Base-by-base conservation (phyloP, 1,140 invertebrate genomes). In the Agraylea sexmaculata region DNA sequence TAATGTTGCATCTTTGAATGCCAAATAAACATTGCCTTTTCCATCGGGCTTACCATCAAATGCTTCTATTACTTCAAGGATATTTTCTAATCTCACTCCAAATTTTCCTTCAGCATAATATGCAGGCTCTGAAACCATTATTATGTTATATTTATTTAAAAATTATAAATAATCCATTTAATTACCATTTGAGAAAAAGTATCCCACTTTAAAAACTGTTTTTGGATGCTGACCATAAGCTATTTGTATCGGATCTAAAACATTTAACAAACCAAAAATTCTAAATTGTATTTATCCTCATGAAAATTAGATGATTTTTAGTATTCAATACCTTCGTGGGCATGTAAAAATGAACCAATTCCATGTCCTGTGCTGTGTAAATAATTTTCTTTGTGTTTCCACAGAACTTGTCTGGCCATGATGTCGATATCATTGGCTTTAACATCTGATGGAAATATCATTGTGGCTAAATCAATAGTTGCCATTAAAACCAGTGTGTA, bases 401-500 rank as follows among this genome's bases (percentile, higher is more conserved):
- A 95, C 2, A 94, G 64, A n/a, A 78, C 72, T 22, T 74, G 70
- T 13, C 90, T 64, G 0, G 83, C 83, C 5, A 89, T 53, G 1
- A 79, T 69, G 59, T 92, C 87, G 1, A 86, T 62, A 43, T 78
- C 74, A 18, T 74, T 71, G 0, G 73, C 72, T 17, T 70, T 72
- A 2, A 83, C 52, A 53, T 77, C 60, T 46, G 72, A 60, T 0
- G 84, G 84, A 50, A 83, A 80, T 37, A 72, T 69, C 23, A 83
- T 60, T 12, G 69, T 66, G 0, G 81, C 69, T 18, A 89, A 54
- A 41, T 81, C 76, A 8, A 95, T 83, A 8, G 83, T 74, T 1
- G 88, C 87, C 25, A 87, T 85, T n/a, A 97, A 60, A 1, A 95
- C 89, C 37, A 79, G 73, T 0, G 91, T 97, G 58, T 92, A 96